phyloP scores from a whole-genome alignment of 1,140 invertebrate genomes.

The Nylanderia fulva region DNA sequence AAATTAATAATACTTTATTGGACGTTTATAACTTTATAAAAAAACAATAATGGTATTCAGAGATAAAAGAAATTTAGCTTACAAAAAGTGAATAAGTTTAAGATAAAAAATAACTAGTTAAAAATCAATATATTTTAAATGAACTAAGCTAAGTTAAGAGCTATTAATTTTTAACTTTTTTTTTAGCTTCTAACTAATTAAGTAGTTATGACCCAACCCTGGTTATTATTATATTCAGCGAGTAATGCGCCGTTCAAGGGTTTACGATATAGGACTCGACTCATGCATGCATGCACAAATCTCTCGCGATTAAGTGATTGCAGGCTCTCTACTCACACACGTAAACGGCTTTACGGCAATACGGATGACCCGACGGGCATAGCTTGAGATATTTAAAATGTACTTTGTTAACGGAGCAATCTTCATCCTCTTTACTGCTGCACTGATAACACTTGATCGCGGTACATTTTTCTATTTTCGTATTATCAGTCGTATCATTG shows the following conservation, averaged over 20 bases:
- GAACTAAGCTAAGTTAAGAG: too few relatives aligned
- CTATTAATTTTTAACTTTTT: too few relatives aligned
- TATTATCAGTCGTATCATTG: background rate
- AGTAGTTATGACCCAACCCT: too few relatives aligned
- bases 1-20: too few relatives aligned
- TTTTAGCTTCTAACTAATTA: too few relatives aligned
- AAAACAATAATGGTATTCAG: too few relatives aligned
- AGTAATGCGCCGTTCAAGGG: background rate
- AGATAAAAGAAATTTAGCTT: too few relatives aligned
- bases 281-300: background rate
- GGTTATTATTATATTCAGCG: too few relatives aligned
- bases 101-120: too few relatives aligned
- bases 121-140: too few relatives aligned
- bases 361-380: conserved; percentile 61
- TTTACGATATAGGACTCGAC: background rate
- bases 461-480: conserved; percentile 50
- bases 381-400: conserved; percentile 67
- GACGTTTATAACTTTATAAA: too few relatives aligned
- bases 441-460: conserved; percentile 74
- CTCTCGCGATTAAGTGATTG: conserved; percentile 8
- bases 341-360: conserved; percentile 72
- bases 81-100: too few relatives aligned
- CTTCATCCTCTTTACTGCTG: conserved; percentile 67
- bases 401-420: conserved; percentile 62
- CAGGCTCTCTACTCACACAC: conserved; percentile 65